Base-by-base conservation (phyloP, 1,140 invertebrate species). In the Gryon sp. region DNA sequence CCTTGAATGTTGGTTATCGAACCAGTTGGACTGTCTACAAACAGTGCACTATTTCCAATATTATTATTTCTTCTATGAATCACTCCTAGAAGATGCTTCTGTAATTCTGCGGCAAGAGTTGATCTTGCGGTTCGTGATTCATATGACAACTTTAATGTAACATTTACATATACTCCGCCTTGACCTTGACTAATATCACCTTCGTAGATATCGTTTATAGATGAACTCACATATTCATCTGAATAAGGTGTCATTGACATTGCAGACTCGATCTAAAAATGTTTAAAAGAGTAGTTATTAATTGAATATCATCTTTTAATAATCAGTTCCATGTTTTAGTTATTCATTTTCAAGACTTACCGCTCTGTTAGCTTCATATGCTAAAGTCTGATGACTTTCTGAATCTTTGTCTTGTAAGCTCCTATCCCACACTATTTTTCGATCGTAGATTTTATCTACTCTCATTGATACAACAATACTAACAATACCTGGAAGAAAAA, bases 171-270 rank as follows among this genome's bases (percentile, higher is more conserved):
- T 1, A 97, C 93, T 0, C 93, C 93, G 6, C 90, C 91, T 72
- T 92, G 92, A 1, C 92, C 91, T 63, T 92, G 88, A 32, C 91
- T 90, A 4, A 91, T 83, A 72, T 94, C 93, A 0, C 93, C 92
- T 19, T 92, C 88, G 80, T 95, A 96, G n/a, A 97, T 92, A 3
- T 92, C 92, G 83, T 97, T 97, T 0, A 98, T 91, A 43, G 91
- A 90, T 0, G 93, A 92, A 20, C 94, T 93, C 74, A 97, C 91
- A 81, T 96, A 97, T 70, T 95, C 93, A 79, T 95, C 93, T 0
- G 94, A 94, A 75, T 96, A 95, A 0, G 94, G 94, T 2, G 95
- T 97, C 93, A 96, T 96, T 0, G 94, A 95, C 91, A 97, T 95
- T 0, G 95, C 94, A 1, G 95, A 95, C 83, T 96, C 63, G 12